Conservation (phyloP, 2,113 vertebrate genomes). For the Fulica atra region DNA sequence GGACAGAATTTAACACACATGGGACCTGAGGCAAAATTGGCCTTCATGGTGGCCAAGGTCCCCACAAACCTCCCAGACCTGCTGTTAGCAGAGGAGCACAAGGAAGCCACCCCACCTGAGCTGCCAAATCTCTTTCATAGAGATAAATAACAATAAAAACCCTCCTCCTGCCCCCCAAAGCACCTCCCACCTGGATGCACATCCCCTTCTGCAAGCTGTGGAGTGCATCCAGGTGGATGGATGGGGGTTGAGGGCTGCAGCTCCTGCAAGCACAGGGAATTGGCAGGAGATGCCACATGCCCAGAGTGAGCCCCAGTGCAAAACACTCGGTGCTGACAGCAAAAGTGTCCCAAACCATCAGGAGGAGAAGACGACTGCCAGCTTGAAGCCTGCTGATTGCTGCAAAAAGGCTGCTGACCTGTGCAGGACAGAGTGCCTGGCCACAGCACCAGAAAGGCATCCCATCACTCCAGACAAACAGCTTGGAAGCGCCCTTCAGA, state of each 20-base stretch:
- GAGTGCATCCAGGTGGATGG: too few species aligned
- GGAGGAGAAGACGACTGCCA: neutral
- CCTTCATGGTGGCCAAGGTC: neutral
- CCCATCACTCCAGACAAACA: neutral
- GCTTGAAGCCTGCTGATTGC: neutral
- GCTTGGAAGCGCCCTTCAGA: neutral
- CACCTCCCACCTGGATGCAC: accelerated
- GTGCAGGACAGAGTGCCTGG: neutral
- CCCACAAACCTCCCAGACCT: neutral
- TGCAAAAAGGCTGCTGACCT: neutral
- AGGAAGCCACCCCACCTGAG: accelerated
- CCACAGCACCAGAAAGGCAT: neutral
- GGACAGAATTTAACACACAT: neutral
- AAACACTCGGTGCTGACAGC: neutral
- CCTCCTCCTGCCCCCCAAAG: neutral
- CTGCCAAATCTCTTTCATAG: neutral
- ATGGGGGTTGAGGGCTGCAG: too few species aligned
- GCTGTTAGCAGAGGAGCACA: neutral
- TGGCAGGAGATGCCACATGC: neutral
- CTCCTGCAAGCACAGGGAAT: neutral
- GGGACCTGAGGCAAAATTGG: neutral
- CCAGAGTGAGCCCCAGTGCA: neutral
- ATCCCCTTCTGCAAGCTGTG: too few species aligned
- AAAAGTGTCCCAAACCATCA: neutral
- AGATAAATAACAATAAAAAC: neutral